Evolutionary conservation across 1,140 invertebrate genomes (phyloP).

Genomic region (Eriocheir sinensis): DNA sequence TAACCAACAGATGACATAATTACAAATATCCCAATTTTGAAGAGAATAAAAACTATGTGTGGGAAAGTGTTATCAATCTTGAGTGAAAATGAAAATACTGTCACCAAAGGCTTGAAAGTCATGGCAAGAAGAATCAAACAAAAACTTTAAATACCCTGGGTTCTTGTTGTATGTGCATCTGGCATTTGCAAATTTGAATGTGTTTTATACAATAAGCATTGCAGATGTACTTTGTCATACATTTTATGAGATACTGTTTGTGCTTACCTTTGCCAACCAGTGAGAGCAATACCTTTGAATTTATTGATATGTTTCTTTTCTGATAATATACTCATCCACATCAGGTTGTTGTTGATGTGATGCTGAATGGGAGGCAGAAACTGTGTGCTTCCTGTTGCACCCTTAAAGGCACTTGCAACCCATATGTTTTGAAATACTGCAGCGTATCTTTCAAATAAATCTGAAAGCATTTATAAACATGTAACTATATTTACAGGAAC

Average conservation of each 20-base stretch:
- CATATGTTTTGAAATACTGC: slow-evolving; percentile 84
- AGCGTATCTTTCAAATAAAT: slow-evolving; percentile 77
- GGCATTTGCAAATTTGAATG: too few relatives aligned
- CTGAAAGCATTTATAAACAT: slow-evolving; percentile 36
- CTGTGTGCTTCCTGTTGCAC: slow-evolving; percentile 81
- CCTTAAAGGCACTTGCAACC: slow-evolving; percentile 86
- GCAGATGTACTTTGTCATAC: too few relatives aligned
- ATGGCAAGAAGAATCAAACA: too few relatives aligned
- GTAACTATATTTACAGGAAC: background rate
- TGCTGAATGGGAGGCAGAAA: slow-evolving; percentile 83
- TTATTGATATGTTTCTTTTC: slow-evolving; percentile 74
- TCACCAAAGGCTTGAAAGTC: too few relatives aligned
- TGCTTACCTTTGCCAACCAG: slow-evolving; percentile 83
- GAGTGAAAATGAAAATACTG: too few relatives aligned
- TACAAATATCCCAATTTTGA: too few relatives aligned
- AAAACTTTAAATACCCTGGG: too few relatives aligned
- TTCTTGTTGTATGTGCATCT: too few relatives aligned
- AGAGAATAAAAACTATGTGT: too few relatives aligned
- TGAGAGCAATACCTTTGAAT: slow-evolving; percentile 82
- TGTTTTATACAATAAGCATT: too few relatives aligned
- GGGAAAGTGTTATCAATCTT: too few relatives aligned
- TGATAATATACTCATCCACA: slow-evolving; percentile 69
- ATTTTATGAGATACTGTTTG: background rate
- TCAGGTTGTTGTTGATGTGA: slow-evolving; percentile 80
- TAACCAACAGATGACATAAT: too few relatives aligned